Evolutionary conservation across 2,797 vertebrate genomes (phyloP).

Genomic region (Gymnothorax javanicus): DNA sequence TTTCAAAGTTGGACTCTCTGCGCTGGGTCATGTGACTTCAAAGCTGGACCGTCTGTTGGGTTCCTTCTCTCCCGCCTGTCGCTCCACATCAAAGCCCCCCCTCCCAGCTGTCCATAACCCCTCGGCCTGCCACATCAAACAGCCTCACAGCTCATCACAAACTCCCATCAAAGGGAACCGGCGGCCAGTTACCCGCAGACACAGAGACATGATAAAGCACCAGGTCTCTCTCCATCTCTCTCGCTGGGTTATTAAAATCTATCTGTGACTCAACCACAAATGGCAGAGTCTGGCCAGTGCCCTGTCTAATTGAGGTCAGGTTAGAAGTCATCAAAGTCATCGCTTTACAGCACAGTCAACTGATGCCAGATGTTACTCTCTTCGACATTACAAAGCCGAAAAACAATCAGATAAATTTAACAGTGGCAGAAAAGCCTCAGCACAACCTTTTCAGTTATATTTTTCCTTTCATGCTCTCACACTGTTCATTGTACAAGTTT

Average conservation of each 20-base stretch:
- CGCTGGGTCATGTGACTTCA: slow-evolving; percentile 4
- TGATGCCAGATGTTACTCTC: background rate
- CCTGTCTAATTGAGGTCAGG: background rate
- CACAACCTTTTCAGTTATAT: background rate
- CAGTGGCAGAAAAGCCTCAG: background rate
- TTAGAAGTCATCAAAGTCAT: background rate
- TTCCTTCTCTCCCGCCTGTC: slow-evolving; percentile 54
- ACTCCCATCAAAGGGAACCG: slow-evolving; percentile 72
- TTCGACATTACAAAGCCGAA: background rate
- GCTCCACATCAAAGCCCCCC: slow-evolving; percentile 66
- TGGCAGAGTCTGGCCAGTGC: background rate
- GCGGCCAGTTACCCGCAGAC: slow-evolving; percentile 41
- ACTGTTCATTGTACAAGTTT: background rate
- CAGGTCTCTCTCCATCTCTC: background rate
- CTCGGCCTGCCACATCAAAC: slow-evolving; percentile 78
- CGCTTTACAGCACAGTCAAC: background rate
- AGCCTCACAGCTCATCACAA: slow-evolving; percentile 73
- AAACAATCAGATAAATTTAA: background rate
- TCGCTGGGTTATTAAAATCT: background rate
- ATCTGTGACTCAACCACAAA: background rate
- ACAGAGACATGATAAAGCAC: slow-evolving; percentile 58
- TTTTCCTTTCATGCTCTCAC: background rate
- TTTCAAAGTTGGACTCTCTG: background rate
- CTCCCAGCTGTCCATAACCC: slow-evolving; percentile 60
- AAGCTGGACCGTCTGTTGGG: slow-evolving; percentile 50